phyloP scores from a whole-genome alignment of 2,113 vertebrate species.

The Microtus ochrogaster region DNA sequence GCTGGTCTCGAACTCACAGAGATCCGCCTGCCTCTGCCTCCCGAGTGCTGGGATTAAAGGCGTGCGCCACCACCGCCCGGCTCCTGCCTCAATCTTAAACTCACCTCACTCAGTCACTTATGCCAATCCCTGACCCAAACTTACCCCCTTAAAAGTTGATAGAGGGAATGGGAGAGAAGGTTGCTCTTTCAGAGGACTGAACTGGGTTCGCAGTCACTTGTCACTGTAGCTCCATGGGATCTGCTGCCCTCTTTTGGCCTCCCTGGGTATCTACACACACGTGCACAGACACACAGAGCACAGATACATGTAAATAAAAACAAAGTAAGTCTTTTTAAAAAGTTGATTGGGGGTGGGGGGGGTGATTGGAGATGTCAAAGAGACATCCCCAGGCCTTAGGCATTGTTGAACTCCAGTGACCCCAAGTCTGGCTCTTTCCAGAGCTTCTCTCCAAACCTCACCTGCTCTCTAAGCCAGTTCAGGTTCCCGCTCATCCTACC shows the following conservation, averaged over 20 bases:
- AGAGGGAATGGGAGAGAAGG: background rate
- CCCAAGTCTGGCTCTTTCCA: background rate
- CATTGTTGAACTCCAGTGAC: fast-evolving
- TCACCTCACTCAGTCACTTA: no score
- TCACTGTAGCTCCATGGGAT: background rate
- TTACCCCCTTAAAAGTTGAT: background rate
- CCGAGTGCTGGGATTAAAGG: no score
- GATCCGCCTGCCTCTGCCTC: no score
- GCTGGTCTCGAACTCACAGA: no score
- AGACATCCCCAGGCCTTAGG: background rate
- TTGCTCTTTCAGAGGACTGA: background rate
- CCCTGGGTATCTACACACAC: background rate
- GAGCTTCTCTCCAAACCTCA: background rate
- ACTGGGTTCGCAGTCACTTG: background rate
- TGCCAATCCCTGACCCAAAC: background rate
- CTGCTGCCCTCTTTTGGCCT: background rate
- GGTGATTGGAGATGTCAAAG: background rate
- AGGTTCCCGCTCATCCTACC: fast-evolving
- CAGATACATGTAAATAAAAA: background rate
- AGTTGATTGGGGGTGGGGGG: background rate
- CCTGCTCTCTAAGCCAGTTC: background rate
- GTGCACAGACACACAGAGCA: no score
- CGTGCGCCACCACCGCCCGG: no score
- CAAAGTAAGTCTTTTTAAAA: background rate
- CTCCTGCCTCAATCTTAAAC: background rate